Evolutionary conservation across 2,888 invertebrate species (phyloP).

Genomic region (Tenthredo distinguenda): DNA sequence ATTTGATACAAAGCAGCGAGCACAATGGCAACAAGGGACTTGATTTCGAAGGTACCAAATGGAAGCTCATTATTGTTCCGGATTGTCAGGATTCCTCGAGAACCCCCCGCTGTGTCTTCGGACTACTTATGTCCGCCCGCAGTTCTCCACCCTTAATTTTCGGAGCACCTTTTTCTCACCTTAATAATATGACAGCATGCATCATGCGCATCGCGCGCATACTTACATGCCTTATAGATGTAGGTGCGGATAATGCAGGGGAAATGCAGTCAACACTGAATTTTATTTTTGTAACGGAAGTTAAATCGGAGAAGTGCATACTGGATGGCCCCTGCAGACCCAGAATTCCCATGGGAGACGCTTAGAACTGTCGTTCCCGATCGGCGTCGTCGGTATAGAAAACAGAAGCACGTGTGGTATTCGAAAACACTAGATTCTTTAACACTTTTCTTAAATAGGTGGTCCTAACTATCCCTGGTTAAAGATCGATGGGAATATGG

Average conservation of each 20-base stretch:
- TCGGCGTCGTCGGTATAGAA: slow-evolving; percentile 28
- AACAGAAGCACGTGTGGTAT: slow-evolving; percentile 55
- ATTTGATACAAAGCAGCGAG: slow-evolving; percentile 66
- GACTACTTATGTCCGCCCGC: slow-evolving; percentile 34
- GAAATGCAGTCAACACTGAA: not conserved
- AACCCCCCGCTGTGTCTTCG: slow-evolving; percentile 42
- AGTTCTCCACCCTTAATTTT: slow-evolving; percentile 17
- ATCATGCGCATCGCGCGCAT: not conserved
- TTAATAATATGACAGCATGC: not conserved
- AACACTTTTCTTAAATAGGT: slow-evolving; percentile 47
- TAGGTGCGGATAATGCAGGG: not conserved
- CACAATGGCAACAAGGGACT: slow-evolving; percentile 68
- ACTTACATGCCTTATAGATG: not conserved
- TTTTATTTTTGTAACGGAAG: slow-evolving; percentile 56
- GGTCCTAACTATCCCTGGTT: not conserved
- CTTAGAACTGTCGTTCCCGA: slow-evolving; percentile 46
- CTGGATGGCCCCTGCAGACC: not conserved
- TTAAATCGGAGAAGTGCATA: slow-evolving; percentile 28
- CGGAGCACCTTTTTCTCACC: slow-evolving; percentile 2
- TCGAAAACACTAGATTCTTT: slow-evolving; percentile 42
- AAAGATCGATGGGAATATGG: not conserved
- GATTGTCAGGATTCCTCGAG: slow-evolving; percentile 47
- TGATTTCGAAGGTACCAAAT: slow-evolving; percentile 68
- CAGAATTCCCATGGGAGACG: slow-evolving; percentile 51
- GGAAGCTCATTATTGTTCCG: slow-evolving; percentile 70